Percentiles rank a stretch among this genome's conserved stretches.
Evolutionary conservation across 2,113 vertebrate genomes (phyloP).

Genomic region (Grantiella picta): DNA sequence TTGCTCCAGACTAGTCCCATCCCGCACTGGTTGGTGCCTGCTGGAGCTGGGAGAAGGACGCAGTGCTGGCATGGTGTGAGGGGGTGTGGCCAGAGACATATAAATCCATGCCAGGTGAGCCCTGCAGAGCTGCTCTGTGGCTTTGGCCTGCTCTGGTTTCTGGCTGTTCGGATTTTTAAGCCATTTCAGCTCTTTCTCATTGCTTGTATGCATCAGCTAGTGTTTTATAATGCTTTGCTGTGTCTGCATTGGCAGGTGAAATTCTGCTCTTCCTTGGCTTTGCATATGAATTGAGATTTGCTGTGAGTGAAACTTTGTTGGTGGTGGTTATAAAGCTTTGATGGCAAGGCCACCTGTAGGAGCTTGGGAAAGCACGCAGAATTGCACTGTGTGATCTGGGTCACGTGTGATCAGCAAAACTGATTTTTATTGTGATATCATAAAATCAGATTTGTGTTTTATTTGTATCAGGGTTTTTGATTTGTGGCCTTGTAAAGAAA

Average conservation of each 20-base stretch:
- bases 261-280: not conserved
- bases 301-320: not conserved
- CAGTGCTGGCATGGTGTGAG: not conserved
- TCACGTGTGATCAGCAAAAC: not conserved
- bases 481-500: not conserved
- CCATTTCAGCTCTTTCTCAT: not conserved
- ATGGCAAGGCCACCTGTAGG: not conserved
- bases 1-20: not conserved
- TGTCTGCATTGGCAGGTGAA: not conserved
- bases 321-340: not conserved
- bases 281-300: not conserved
- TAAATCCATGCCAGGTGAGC: not conserved
- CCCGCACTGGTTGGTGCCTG: accelerated
- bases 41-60: not conserved
- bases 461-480: not conserved
- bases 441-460: not conserved
- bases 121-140: not conserved
- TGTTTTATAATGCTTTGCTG: not conserved
- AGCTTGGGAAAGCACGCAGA: not conserved
- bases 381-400: not conserved
- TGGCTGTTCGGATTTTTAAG: not conserved
- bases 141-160: not conserved
- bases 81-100: accelerated
- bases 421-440: not conserved
- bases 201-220: not conserved